Evolutionary conservation across 1,140 invertebrate species (phyloP).

Genomic region (Musca domestica): DNA sequence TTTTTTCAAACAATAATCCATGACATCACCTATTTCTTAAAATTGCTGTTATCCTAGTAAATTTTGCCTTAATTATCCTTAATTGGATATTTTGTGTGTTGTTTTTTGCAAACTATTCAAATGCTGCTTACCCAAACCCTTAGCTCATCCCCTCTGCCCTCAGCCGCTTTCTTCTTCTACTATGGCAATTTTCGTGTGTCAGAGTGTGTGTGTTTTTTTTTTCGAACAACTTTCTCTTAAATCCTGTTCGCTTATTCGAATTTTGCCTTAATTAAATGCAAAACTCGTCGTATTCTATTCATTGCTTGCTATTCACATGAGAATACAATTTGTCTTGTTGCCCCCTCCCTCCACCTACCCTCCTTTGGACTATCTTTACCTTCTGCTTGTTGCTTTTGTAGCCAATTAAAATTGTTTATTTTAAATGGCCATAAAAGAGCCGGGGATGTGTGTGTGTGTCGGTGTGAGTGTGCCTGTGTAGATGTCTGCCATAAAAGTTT

Average conservation of each 20-base stretch:
- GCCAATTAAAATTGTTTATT: slow-evolving; percentile 23
- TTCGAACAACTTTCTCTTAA: not conserved
- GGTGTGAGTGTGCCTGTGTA: not conserved
- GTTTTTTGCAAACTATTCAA: not conserved
- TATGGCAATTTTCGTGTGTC: not conserved
- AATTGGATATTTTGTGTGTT: slow-evolving; percentile 1
- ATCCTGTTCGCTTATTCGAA: slow-evolving; percentile 10
- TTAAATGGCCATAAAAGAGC: slow-evolving; percentile 6
- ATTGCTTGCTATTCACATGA: not conserved
- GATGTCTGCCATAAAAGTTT: not conserved
- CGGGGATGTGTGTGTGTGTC: not conserved
- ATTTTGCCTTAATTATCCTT: slow-evolving; percentile 17
- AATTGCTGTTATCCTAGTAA: slow-evolving; percentile 20
- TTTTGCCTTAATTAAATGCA: slow-evolving; percentile 20
- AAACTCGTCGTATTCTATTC: not conserved
- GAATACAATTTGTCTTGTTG: not conserved
- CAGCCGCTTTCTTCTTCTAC: too few relatives aligned
- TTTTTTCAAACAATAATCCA: not conserved
- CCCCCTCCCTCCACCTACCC: not conserved
- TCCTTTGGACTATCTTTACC: too few relatives aligned
- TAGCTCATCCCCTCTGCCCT: too few relatives aligned
- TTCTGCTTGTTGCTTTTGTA: not conserved
- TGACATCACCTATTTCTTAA: not conserved
- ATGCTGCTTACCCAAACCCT: not conserved
- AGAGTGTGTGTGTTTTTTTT: not conserved